Evolutionary conservation across 2,797 vertebrate genomes (phyloP), one percentile per base, ranked within the genome.

Genomic region (Acanthornis magna): DNA sequence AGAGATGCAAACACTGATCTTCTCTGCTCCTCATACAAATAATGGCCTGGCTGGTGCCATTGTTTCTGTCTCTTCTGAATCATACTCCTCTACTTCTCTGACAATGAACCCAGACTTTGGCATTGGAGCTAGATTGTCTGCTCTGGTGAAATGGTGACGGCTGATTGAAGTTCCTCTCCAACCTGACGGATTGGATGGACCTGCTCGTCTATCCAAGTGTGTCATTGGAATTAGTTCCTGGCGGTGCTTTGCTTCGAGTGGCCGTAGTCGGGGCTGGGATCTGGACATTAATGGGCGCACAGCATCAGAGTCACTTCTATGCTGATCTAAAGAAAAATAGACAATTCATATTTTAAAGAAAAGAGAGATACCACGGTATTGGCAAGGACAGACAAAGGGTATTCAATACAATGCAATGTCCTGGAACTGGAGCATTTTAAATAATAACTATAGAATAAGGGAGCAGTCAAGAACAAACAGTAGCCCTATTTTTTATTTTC

Each of bases 21-120:
- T 58, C 53, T 96, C 90, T 13, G 51, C 65, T 83, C 82, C 93
- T 98, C 96, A 96, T 89, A 94, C 93, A 47, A 25, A 62, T 86
- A 95, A 96, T 89, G 96, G 42, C 26, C 40, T 85, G 55, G 43
- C 71, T 43, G 63, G 34, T 47, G 85, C 73, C 48, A 90, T 40
- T 5, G 11, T 32, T 71, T 94, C 94, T 74, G 96, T 92, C 57
- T 97, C 96, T 21, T 96, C 96, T 73, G 97, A 97, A 38, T 97
- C 97, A 84, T 77, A 79, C 16, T 85, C 91, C n/a, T 94, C 61
- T 34, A 54, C 38, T 65, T 94, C 91, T 87, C 65, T 74, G 8
- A 89, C 57, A 14, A 94, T 51, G 77, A 97, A 92, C 23, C 20
- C 48, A 11, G 95, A 90, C 79, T 68, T 97, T 85, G 89, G 89